A percentile compares a stretch with the other conserved stretches of the same genome.
Evolutionary conservation across 2,113 vertebrate species (phyloP).

Genomic region (Ameiurus melas): DNA sequence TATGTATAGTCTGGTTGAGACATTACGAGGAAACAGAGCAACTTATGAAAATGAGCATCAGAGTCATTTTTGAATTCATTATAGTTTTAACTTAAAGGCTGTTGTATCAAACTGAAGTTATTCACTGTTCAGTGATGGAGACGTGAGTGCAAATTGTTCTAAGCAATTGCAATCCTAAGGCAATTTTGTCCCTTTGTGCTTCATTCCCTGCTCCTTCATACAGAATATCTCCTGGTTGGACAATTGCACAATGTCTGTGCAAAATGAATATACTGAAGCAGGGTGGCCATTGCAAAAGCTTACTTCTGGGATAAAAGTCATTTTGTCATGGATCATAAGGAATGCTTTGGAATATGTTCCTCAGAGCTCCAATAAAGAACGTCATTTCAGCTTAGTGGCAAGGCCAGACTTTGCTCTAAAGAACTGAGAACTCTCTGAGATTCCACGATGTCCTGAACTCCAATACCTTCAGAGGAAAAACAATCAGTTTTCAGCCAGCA

Average conservation of each 20-base stretch:
- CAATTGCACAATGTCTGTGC: not conserved
- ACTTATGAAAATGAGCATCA: not conserved
- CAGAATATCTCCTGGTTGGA: not conserved
- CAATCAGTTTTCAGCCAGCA: not conserved
- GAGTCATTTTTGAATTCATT: not conserved
- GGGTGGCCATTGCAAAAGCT: not conserved
- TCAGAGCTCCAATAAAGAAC: conserved; percentile 8
- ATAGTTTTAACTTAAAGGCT: not conserved
- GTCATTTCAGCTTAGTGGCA: not conserved
- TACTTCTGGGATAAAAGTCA: not conserved
- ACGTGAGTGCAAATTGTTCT: not conserved
- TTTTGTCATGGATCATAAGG: conserved; percentile 10
- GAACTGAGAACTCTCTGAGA: not conserved
- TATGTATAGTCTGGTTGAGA: not conserved
- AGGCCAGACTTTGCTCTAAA: not conserved
- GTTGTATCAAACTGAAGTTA: not conserved
- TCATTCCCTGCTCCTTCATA: not conserved
- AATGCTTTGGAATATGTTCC: not conserved
- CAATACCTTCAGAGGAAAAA: not conserved
- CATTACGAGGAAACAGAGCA: not conserved
- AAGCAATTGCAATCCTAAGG: not conserved
- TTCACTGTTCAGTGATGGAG: not conserved
- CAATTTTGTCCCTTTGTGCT: not conserved
- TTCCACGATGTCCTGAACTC: not conserved
- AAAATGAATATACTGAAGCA: not conserved